Percentiles rank a stretch among this genome's conserved stretches.
These are phyloP conservation scores for Anas capensis DNA, from an alignment of 2,797 vertebrate species.

Conservation along the genomic window DNA sequence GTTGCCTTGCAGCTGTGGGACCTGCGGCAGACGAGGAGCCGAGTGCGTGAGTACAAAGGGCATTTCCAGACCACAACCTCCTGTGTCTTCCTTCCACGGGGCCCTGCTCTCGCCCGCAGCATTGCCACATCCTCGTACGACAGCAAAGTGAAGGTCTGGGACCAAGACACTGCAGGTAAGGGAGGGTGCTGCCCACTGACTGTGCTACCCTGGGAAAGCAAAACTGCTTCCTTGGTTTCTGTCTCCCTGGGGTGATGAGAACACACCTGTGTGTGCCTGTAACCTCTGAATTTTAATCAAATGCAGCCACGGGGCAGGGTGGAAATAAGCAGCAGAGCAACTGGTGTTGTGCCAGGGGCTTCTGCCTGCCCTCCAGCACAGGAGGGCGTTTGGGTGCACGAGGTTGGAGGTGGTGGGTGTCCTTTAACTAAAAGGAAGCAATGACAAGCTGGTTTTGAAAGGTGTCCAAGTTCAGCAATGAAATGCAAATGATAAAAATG, in stretches of 20 bases:
- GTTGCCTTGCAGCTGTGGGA: conserved; percentile 90
- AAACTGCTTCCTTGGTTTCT: not conserved
- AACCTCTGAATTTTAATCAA: not conserved
- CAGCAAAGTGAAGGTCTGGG: conserved; percentile 92
- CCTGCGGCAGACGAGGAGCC: conserved; percentile 88
- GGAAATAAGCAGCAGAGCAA: not conserved
- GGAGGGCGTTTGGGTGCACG: not conserved
- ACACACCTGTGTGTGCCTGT: not conserved
- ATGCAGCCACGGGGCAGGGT: not conserved
- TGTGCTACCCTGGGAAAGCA: not conserved
- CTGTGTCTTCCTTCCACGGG: conserved; percentile 88
- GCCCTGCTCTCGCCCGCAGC: conserved; percentile 62
- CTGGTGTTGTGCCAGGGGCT: not conserved
- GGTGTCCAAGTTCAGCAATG: not conserved
- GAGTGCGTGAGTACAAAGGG: conserved; percentile 89
- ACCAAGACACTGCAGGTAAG: conserved; percentile 90
- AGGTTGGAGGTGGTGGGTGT: fast-evolving
- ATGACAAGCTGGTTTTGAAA: not conserved
- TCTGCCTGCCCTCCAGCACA: not conserved
- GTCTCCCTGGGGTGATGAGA: not conserved
- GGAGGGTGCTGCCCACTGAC: fast-evolving
- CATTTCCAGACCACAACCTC: conserved; percentile 90
- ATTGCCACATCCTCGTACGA: conserved; percentile 92
- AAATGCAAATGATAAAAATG: not conserved
- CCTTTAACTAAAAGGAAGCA: not conserved